These are phyloP conservation scores for Jordanella pulchra DNA, from an alignment of 2,797 vertebrate genomes.

Conservation along the genomic window DNA sequence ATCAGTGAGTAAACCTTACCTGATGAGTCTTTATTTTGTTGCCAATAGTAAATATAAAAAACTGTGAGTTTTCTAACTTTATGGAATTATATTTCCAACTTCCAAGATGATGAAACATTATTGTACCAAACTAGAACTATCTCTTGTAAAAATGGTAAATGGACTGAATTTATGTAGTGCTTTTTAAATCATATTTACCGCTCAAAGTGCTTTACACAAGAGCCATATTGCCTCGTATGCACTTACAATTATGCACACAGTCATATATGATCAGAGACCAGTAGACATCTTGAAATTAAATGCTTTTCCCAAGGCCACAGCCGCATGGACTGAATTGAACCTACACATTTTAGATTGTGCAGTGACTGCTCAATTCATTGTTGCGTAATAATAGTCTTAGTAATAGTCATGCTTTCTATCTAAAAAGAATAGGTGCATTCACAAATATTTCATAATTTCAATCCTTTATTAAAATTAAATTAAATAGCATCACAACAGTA, in stretches of 20 bases:
- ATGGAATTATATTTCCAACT: too few relatives aligned
- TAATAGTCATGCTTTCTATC: neutral
- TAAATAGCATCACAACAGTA: neutral
- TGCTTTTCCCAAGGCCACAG: neutral
- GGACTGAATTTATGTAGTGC: too few relatives aligned
- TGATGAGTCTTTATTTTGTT: neutral
- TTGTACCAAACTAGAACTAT: neutral
- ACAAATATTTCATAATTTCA: neutral
- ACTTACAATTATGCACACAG: too few relatives aligned
- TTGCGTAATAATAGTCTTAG: too few relatives aligned
- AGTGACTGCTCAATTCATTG: too few relatives aligned
- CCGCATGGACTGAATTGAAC: too few relatives aligned
- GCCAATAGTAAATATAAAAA: neutral
- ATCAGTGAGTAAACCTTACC: neutral
- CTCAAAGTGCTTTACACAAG: too few relatives aligned
- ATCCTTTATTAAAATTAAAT: neutral
- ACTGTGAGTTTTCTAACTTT: neutral
- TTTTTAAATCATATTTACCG: too few relatives aligned
- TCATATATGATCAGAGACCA: too few relatives aligned
- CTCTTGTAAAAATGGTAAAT: neutral
- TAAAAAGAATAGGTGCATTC: neutral
- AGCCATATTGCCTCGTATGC: too few relatives aligned
- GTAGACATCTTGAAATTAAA: neutral
- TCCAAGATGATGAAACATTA: neutral
- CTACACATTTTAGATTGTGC: too few relatives aligned